Percentiles rank a stretch among this genome's conserved stretches.
Conservation (phyloP, 2,113 vertebrate species). For the Solenodon paradoxus region DNA sequence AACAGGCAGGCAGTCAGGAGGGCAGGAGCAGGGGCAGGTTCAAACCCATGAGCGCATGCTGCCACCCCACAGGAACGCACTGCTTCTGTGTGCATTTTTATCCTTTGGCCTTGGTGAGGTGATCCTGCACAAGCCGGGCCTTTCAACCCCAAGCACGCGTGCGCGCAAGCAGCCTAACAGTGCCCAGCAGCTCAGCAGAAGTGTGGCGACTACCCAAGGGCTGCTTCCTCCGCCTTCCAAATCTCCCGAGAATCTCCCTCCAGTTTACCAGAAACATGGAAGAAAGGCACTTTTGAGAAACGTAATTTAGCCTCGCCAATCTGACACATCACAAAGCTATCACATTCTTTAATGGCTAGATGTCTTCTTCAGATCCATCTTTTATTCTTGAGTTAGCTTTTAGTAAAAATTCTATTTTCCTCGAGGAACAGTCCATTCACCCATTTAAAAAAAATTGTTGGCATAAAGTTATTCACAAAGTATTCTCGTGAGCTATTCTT, state of each 20-base stretch:
- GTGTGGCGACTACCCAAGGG: not conserved
- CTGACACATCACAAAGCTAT: not conserved
- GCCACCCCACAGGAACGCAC: not conserved
- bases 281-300: not conserved
- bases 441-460: not conserved
- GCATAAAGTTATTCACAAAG: not conserved
- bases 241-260: not conserved
- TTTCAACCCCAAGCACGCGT: not conserved
- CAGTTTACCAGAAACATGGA: not conserved
- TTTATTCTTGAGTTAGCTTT: not conserved
- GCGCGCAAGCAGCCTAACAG: not conserved
- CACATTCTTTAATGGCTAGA: not conserved
- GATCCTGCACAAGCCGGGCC: not conserved
- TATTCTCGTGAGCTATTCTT: not conserved
- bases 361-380: not conserved
- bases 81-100: not conserved
- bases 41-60: not conserved
- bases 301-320: not conserved
- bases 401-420: not conserved
- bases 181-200: not conserved
- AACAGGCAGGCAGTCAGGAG: not conserved
- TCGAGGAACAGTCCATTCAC: not conserved
- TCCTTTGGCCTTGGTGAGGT: not conserved
- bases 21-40: not conserved
- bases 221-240: not conserved